phyloP scores from a whole-genome alignment of 2,797 vertebrate genomes.

The Manis javanica region DNA sequence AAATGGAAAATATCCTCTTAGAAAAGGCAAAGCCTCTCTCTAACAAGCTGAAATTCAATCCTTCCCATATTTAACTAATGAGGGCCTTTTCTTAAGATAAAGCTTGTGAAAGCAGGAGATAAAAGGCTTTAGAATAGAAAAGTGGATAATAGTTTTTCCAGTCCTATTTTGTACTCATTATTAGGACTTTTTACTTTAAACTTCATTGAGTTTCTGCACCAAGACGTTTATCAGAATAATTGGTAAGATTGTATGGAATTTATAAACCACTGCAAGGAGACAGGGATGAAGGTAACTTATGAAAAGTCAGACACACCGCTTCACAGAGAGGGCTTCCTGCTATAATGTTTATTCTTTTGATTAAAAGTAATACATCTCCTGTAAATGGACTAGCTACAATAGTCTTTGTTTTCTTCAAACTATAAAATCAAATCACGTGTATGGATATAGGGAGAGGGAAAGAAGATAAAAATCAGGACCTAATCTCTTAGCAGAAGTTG shows the following conservation, averaged over 20 bases:
- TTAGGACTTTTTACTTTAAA: not conserved
- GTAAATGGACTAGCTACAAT: not conserved
- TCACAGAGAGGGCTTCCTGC: not conserved
- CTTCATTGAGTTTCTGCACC: not conserved
- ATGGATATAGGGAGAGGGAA: not conserved
- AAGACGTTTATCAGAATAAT: not conserved
- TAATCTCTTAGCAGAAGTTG: not conserved
- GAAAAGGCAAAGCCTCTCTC: slow-evolving; percentile 21
- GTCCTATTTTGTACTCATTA: not conserved
- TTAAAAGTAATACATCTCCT: not conserved
- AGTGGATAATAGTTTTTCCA: not conserved
- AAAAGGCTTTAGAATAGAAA: slow-evolving; percentile 59
- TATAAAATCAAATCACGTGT: not conserved
- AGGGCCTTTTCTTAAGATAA: not conserved
- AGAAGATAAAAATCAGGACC: not conserved
- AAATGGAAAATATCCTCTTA: slow-evolving; percentile 63
- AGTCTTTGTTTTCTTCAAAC: not conserved
- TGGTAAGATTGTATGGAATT: not conserved
- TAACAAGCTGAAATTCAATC: slow-evolving; percentile 47
- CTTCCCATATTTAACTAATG: not conserved
- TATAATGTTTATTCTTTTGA: not conserved
- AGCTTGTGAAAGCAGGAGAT: not conserved
- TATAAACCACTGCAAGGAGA: not conserved
- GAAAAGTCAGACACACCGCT: not conserved
- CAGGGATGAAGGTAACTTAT: not conserved